phyloP scores from a whole-genome alignment of 1,140 invertebrate species.

The Eumaeus atala region DNA sequence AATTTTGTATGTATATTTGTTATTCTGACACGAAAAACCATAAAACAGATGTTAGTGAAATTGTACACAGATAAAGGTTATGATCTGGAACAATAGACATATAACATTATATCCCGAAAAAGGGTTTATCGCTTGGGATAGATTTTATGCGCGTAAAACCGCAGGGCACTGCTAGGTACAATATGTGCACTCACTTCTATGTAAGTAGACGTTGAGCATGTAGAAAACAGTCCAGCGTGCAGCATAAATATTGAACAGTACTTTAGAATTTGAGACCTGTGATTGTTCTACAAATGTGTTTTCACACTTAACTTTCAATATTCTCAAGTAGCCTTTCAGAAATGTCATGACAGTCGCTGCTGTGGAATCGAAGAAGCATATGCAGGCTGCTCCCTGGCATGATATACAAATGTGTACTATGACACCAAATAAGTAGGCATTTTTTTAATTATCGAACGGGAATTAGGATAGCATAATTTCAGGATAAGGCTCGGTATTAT shows the following conservation, averaged over 20 bases:
- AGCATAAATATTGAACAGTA: conserved; percentile 30
- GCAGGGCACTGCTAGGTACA: too few species aligned
- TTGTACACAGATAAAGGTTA: too few species aligned
- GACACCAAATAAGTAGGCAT: conserved; percentile 34
- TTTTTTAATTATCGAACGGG: conserved; percentile 42
- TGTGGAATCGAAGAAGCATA: conserved; percentile 43
- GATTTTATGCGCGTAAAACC: too few species aligned
- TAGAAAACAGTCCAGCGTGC: conserved; percentile 17
- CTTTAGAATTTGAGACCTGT: conserved; percentile 15
- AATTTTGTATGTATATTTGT: too few species aligned
- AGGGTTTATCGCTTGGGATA: too few species aligned
- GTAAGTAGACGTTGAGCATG: conserved; percentile 17
- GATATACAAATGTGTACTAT: conserved; percentile 36
- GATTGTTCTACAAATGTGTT: conserved; percentile 31
- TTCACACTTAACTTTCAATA: conserved; percentile 37
- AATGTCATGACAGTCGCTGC: conserved; percentile 38
- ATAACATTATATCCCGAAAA: too few species aligned
- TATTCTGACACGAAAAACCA: too few species aligned
- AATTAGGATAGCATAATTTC: conserved; percentile 52
- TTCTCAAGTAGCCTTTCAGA: conserved; percentile 33
- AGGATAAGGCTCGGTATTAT: conserved; percentile 34
- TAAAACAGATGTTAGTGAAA: too few species aligned
- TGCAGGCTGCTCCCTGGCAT: conserved; percentile 30
- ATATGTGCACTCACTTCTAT: conserved; percentile 15
- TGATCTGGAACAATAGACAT: too few species aligned